Evolutionary conservation across 2,888 invertebrate genomes (phyloP).

Genomic region (Xestia xanthographa): DNA sequence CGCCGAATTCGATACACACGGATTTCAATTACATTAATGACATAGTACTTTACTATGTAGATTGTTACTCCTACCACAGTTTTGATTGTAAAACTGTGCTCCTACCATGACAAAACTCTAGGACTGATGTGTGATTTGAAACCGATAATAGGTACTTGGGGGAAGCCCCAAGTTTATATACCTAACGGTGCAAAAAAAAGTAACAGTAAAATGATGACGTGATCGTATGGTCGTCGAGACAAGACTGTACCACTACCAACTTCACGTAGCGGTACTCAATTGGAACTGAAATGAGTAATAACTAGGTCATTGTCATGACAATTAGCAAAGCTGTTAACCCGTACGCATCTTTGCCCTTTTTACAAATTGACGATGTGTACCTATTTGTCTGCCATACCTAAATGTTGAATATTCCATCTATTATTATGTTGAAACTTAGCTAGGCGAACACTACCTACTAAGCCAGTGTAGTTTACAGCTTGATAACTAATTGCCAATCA

Average conservation of each 20-base stretch:
- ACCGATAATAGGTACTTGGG: neutral
- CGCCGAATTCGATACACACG: slow-evolving; percentile 55
- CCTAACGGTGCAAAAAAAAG: slow-evolving; percentile 18
- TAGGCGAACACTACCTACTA: neutral
- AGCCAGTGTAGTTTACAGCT: neutral
- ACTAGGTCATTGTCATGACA: slow-evolving; percentile 25
- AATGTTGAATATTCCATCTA: neutral
- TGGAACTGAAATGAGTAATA: slow-evolving; percentile 19
- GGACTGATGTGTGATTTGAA: slow-evolving; percentile 6
- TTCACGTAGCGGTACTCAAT: slow-evolving; percentile 14
- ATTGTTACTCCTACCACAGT: no score
- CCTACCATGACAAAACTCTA: slow-evolving; percentile 31
- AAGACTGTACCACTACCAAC: slow-evolving; percentile 6
- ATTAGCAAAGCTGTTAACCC: slow-evolving; percentile 18
- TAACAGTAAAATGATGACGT: slow-evolving; percentile 22
- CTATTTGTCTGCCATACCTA: neutral
- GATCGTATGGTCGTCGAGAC: slow-evolving; percentile 24
- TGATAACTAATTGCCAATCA: slow-evolving; percentile 13
- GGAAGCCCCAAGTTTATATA: neutral
- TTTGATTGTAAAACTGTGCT: no score
- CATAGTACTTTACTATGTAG: neutral
- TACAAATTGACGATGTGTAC: neutral
- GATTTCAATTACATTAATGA: slow-evolving; percentile 29
- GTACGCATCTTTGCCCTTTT: slow-evolving; percentile 4
- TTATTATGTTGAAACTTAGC: neutral